Evolutionary conservation across 2,113 vertebrate genomes (phyloP).

Genomic region (Peromyscus californicus): DNA sequence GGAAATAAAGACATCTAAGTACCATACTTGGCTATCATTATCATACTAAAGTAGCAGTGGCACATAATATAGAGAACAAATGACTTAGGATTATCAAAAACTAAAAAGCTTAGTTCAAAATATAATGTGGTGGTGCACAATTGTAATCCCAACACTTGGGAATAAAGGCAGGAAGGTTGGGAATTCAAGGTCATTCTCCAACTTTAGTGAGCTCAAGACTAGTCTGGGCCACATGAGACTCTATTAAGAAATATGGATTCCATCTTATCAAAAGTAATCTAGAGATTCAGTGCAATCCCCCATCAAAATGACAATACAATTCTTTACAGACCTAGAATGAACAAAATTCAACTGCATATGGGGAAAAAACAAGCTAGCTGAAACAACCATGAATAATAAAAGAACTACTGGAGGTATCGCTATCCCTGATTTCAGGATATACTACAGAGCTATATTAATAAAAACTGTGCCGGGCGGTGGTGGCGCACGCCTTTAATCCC

Average conservation of each 20-base stretch:
- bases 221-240: not conserved
- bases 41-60: not conserved
- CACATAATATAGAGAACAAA: not conserved
- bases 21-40: not conserved
- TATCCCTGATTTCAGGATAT: not conserved
- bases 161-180: not conserved
- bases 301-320: no score
- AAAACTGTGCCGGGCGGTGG: no score
- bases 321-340: no score
- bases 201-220: not conserved
- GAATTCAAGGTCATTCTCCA: not conserved
- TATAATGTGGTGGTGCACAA: not conserved
- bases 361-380: no score
- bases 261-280: no score
- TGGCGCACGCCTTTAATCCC: no score
- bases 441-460: not conserved
- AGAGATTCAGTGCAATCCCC: no score
- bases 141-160: not conserved
- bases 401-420: not conserved
- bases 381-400: not conserved
- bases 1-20: not conserved
- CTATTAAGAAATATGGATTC: not conserved
- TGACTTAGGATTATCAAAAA: not conserved
- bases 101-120: constrained; percentile 35
- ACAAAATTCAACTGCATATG: no score